Evolutionary conservation across 2,888 invertebrate genomes (phyloP), one percentile per base, ranked within the genome.

Genomic region (Drosophila prostipennis): DNA sequence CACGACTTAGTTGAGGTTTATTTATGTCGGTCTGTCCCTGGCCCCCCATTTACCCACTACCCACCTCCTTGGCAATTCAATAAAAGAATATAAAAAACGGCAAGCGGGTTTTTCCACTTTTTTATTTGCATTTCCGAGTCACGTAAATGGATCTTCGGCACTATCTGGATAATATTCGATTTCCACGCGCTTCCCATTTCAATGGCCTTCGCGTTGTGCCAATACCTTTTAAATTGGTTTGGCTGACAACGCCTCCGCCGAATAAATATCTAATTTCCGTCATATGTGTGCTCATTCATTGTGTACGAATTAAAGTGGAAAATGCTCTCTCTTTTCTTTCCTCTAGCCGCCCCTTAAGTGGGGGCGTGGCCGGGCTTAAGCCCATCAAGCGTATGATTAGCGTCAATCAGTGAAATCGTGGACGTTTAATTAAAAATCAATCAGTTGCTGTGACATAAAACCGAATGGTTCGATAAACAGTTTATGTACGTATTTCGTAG

Each of bases 1-100:
- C 80, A 88, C 80, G 78, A 78, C 87, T 83, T 86, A 88, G 84
- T 83, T 83, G 87, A 88, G 88, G 88, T 83, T 88, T 83, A 88
- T 88, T 88, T 87, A 85, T 75, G 88, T 79, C 74, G 86, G 86
- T 82, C 70, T 57, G 65, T n/a, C 49, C 53, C 2, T 6, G n/a
- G 23, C 42, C 19, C 42, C 37, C n/a, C 53, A 23, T n/a, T 13
- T 32, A 2, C 13, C 13, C 10, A 11, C 61, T 52, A 7, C 4
- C 16, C 6, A 11, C 23, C 26, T 26, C 5, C 5, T 65, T 61
- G 49, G 49, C 73, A 75, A 87, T 87, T 82, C 86, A 87, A 87
- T 85, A 82, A 85, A 87, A 81, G 87, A 46, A 29, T 14, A 32
- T 19, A 42, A 5, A 10, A 34, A 51, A 23, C 39, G 76, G 73